Conservation (phyloP, 2,888 invertebrate species). For the Tipula unca region DNA sequence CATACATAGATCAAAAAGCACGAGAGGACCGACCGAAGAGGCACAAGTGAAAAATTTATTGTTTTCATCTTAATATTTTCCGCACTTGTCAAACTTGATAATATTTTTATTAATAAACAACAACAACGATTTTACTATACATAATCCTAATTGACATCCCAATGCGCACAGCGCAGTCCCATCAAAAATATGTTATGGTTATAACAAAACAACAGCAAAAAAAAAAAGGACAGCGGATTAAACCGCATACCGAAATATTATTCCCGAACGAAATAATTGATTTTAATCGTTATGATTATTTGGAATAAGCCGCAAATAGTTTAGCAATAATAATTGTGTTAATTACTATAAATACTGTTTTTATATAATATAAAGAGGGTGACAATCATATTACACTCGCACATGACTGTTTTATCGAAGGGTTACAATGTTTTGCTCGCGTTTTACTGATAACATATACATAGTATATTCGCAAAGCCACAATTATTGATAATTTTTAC, state of each 20-base stretch:
- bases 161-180: background rate
- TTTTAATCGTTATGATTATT: background rate
- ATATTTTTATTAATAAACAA: background rate
- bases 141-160: background rate
- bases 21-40: background rate
- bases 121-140: background rate
- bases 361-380: background rate
- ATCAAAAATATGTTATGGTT: constrained; percentile 8
- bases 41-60: background rate
- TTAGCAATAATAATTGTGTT: background rate
- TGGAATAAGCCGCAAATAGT: background rate
- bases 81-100: background rate
- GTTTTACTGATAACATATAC: background rate
- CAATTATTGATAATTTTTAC: background rate
- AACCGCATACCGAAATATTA: background rate
- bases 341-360: background rate
- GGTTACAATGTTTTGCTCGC: background rate
- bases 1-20: background rate
- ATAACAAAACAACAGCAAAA: too few relatives aligned
- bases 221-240: background rate
- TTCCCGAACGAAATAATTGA: background rate
- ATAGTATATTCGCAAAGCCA: background rate
- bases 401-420: background rate
- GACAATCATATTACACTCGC: background rate
- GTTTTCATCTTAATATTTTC: constrained; percentile 8